Base-by-base conservation (phyloP, 1,140 invertebrate species). In the Pogonognathellus flavescens region DNA sequence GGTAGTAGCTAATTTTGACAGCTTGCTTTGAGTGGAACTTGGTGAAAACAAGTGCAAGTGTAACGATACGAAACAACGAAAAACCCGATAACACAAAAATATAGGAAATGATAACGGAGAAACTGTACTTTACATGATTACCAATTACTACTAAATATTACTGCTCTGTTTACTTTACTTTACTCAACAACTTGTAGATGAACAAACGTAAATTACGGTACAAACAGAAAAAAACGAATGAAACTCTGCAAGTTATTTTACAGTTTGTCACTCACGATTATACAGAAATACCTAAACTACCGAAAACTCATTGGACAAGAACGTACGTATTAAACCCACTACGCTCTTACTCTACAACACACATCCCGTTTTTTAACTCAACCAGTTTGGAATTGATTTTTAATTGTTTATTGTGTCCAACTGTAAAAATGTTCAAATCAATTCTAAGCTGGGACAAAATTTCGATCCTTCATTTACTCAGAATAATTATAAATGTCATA, bases 251-350 rank as follows among this genome's bases (percentile, higher is more conserved):
- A 76, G n/a, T 76, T 76, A 76, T 50, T 76, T 57, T 76, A 76
- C 41, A 49, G 31, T 50, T 50, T 76, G 25, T 50, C 25, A 49
- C 41, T 14, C 11, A 57, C 53, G n/a, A 57, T n/a, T 16, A 76
- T 76, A 76, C 70, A 76, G 41, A 76, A 41, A 41, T 41, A 41
- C 31, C 31, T 41, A 41, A 41, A 41, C 31, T 72, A 72, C 66
- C 31, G 66, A 72, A 49, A 76, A 76, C 70, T 76, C 70, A 76
- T 76, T 76, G 70, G 70, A 76, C 70, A 76, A 76, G 70, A 76
- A 76, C 70, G 70, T 76, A 76, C 70, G 70, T 76, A 76, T 16
- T 50, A 76, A 16, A 76, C 13, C 14, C 8, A 76, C 41, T 76
- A 76, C 70, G 70, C 70, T 76, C 70, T 50, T 76, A 76, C 70